Evolutionary conservation across 2,797 vertebrate species (phyloP).

Genomic region (Anguilla marmorata): DNA sequence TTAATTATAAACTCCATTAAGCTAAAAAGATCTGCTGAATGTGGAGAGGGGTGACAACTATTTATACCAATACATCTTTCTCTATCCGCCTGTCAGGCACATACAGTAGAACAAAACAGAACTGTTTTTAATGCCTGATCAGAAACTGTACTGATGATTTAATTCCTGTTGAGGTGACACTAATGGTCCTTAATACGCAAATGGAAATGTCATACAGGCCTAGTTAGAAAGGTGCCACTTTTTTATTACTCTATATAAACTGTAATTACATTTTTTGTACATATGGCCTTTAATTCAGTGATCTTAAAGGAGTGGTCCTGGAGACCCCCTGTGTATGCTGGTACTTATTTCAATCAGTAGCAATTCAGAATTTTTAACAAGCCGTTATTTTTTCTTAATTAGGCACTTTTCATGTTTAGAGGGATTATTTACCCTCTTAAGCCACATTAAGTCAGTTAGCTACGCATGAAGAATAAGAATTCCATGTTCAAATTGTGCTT

Average conservation of each 20-base stretch:
- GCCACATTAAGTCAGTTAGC: not conserved
- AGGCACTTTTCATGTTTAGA: not conserved
- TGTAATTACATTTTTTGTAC: not conserved
- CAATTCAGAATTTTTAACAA: not conserved
- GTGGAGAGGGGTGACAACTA: not conserved
- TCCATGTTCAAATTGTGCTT: not conserved
- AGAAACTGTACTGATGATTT: not conserved
- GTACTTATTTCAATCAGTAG: not conserved
- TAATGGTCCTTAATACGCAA: not conserved
- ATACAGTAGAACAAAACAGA: not conserved
- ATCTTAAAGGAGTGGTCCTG: not conserved
- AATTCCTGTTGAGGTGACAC: not conserved
- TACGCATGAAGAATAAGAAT: not conserved
- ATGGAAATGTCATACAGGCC: not conserved
- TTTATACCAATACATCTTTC: constrained; percentile 13
- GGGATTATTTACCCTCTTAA: not conserved
- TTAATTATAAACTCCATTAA: constrained; percentile 19
- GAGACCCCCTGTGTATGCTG: not conserved
- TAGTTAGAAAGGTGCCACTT: not conserved
- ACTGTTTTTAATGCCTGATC: not conserved
- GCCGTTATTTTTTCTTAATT: not conserved
- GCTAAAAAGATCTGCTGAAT: constrained; percentile 12
- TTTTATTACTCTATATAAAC: not conserved
- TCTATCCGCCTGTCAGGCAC: not conserved
- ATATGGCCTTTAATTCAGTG: not conserved